Evolutionary conservation across 2,888 invertebrate genomes (phyloP).

Genomic region (Nasonovia ribisnigri): DNA sequence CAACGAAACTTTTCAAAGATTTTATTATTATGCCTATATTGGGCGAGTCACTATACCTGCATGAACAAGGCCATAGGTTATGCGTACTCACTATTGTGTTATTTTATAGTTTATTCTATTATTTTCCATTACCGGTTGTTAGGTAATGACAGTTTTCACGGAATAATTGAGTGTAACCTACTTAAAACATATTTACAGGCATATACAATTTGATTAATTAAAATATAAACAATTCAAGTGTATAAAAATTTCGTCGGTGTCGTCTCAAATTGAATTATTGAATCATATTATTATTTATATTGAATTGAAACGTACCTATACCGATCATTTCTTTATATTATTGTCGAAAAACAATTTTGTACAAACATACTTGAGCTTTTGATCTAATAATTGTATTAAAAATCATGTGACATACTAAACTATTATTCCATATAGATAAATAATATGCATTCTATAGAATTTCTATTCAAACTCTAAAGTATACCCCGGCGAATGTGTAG

Average conservation of each 20-base stretch:
- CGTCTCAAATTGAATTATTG: not conserved
- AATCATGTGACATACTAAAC: not conserved
- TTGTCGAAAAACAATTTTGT: not conserved
- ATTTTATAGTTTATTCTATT: not conserved
- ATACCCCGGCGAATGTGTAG: not conserved
- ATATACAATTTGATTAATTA: not conserved
- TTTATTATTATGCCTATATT: slow-evolving; percentile 43
- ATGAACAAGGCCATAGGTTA: slow-evolving; percentile 34
- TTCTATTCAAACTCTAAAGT: not conserved
- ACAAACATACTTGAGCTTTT: not conserved
- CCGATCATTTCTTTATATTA: not conserved
- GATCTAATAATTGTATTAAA: not conserved
- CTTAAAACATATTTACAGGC: not conserved
- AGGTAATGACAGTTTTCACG: slow-evolving; percentile 1
- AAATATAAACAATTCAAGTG: not conserved
- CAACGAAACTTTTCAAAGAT: slow-evolving; percentile 20
- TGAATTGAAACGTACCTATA: not conserved
- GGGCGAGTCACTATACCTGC: not conserved
- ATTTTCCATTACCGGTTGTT: slow-evolving; percentile 15
- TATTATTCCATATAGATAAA: not conserved
- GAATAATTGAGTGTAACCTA: slow-evolving; percentile 1
- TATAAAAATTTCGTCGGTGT: not conserved
- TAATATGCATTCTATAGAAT: not conserved
- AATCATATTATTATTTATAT: not conserved
- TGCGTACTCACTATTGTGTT: slow-evolving; percentile 31